Base-by-base conservation (phyloP, 2,797 vertebrate genomes). In the Cuniculus paca region DNA sequence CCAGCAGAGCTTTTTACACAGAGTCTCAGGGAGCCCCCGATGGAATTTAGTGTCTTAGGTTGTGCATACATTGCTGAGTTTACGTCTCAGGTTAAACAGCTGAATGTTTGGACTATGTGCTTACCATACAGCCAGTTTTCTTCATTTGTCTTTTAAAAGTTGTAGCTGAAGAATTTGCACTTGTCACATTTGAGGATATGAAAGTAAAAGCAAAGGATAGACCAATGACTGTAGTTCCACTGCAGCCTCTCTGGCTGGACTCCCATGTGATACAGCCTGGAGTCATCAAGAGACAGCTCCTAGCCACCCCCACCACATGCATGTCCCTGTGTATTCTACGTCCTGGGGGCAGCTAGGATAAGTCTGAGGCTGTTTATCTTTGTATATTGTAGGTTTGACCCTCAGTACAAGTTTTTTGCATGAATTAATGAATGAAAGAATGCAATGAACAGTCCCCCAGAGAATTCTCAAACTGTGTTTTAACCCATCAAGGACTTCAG, bases 91-190 rank as follows among this genome's bases (percentile, higher is more conserved):
- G 7, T 24, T 6, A 10, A 54, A 70, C 4, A 7, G 26, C n/a
- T 16, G 6, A 12, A 5, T 24, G 26, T 63, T n/a, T 42, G 48
- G 36, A 16, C 75, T 42, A 11, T 0, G 1, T 11, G 5, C 42
- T 39, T 87, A 6, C 17, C 36, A 1, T n/a, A 2, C 3, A 26
- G n/a, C 42, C 79, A 31, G 14, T 12, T 42, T 52, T 80, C 45
- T 84, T 50, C 24, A 50, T 34, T 60, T 75, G 34, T n/a, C 72
- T 88, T 54, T 74, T 60, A 85, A 92, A 97, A 42, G 28, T 93
- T 74, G 0, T 19, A 39, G 34, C 54, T 85, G n/a, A 56, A 60
- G 45, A 48, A 61, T 86, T 72, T 36, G 11, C 5, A 17, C 17
- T 70, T 89, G 48, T 84, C 72, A 14, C 68, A 26, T 31, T 48